phyloP scores from a whole-genome alignment of 2,113 vertebrate species.

The Girardinichthys multiradiatus region DNA sequence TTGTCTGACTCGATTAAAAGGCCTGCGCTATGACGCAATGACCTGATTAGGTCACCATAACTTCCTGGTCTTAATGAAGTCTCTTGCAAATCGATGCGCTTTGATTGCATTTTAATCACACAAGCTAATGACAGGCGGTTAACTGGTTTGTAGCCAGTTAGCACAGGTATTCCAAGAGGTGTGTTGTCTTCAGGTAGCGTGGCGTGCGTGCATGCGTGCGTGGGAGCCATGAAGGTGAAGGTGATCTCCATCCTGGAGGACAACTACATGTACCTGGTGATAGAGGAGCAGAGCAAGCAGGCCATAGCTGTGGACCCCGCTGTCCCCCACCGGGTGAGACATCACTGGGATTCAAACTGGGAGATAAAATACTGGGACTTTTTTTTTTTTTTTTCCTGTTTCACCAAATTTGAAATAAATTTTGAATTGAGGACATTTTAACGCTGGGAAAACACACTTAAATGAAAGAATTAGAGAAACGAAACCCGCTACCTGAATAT shows the following conservation, averaged over 20 bases:
- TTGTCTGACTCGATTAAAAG: conserved; percentile 61
- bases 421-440: background rate
- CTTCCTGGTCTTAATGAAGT: conserved; percentile 12
- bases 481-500: too few species aligned
- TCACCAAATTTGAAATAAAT: background rate
- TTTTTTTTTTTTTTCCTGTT: too few species aligned
- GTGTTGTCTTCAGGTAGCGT: conserved; percentile 8
- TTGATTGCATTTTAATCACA: background rate
- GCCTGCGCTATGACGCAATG: conserved; percentile 31
- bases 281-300: conserved; percentile 80
- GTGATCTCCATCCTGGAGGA: conserved; percentile 88
- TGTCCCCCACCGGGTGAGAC: conserved; percentile 83
- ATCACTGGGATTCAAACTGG: background rate
- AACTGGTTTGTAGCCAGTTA: background rate
- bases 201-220: conserved; percentile 38
- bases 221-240: conserved; percentile 84
- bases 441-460: background rate
- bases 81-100: background rate
- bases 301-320: conserved; percentile 84
- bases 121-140: background rate
- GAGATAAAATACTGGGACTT: too few species aligned
- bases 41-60: conserved; percentile 42
- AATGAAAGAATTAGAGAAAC: background rate
- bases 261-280: conserved; percentile 90
- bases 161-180: background rate